phyloP scores from a whole-genome alignment of 1,140 invertebrate genomes.

The Megalopta genalis region DNA sequence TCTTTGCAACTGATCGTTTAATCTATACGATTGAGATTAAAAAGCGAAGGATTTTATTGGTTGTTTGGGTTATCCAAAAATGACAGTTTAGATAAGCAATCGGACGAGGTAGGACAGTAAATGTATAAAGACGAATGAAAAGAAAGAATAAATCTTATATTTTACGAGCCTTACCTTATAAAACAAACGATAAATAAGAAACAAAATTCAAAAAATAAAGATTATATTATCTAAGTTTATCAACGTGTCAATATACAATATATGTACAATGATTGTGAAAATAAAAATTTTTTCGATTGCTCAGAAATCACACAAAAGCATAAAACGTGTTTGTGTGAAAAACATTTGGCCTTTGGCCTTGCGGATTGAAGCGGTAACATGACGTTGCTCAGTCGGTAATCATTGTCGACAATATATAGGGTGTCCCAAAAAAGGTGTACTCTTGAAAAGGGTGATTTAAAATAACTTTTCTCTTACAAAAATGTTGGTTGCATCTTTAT shows the following conservation, averaged over 20 bases:
- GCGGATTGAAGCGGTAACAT: not conserved
- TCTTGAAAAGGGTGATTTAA: too few relatives aligned
- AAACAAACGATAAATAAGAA: too few relatives aligned
- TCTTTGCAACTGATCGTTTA: not conserved
- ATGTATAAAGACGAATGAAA: not conserved
- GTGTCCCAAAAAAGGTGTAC: too few relatives aligned
- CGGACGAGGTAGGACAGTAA: not conserved
- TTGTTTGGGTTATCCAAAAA: not conserved
- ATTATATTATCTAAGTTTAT: not conserved
- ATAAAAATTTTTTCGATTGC: not conserved
- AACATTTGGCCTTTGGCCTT: not conserved
- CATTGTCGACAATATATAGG: not conserved
- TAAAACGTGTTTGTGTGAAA: not conserved
- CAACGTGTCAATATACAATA: not conserved
- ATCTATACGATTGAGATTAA: too few relatives aligned
- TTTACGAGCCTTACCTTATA: too few relatives aligned
- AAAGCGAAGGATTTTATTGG: not conserved
- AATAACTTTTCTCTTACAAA: too few relatives aligned
- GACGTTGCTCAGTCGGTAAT: not conserved
- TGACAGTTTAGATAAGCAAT: not conserved
- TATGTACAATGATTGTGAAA: not conserved
- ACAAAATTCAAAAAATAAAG: not conserved
- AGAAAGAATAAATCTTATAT: too few relatives aligned
- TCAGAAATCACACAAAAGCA: not conserved
- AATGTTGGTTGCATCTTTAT: too few relatives aligned